Conservation (phyloP, 2,888 invertebrate genomes). For the Dysmachus trigonus region DNA sequence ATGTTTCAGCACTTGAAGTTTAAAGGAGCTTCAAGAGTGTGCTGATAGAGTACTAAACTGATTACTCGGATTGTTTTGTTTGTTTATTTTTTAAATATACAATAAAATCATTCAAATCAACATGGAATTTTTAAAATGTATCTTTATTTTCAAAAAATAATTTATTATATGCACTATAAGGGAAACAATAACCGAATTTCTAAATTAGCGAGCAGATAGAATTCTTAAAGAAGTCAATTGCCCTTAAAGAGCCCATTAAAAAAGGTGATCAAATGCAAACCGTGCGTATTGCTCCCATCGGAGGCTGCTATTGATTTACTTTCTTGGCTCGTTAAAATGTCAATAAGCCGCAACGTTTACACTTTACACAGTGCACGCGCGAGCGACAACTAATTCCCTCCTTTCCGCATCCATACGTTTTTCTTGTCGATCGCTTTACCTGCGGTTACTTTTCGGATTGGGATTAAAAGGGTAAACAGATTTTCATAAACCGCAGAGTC, state of each 20-base stretch:
- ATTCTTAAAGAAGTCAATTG: background rate
- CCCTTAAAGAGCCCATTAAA: background rate
- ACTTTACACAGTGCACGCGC: background rate
- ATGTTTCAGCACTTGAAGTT: no score
- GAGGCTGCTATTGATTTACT: background rate
- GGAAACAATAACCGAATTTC: no score
- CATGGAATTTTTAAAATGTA: no score
- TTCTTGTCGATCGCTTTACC: background rate
- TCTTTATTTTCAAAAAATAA: no score
- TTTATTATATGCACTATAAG: no score
- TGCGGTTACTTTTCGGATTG: background rate
- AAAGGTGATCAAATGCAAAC: background rate
- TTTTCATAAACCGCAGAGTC: background rate
- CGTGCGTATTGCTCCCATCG: background rate
- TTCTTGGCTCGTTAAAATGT: background rate
- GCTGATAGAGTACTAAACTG: no score
- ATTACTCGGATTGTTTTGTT: no score
- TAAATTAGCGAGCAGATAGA: no score
- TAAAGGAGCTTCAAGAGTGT: no score
- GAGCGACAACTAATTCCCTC: background rate
- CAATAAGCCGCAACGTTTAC: background rate
- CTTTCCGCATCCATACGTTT: background rate
- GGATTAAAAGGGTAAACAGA: background rate
- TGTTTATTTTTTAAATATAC: no score
- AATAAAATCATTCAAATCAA: no score